These are phyloP conservation scores for Psococerastis gibbosa DNA, from an alignment of 2,888 invertebrate genomes.

Conservation along the genomic window DNA sequence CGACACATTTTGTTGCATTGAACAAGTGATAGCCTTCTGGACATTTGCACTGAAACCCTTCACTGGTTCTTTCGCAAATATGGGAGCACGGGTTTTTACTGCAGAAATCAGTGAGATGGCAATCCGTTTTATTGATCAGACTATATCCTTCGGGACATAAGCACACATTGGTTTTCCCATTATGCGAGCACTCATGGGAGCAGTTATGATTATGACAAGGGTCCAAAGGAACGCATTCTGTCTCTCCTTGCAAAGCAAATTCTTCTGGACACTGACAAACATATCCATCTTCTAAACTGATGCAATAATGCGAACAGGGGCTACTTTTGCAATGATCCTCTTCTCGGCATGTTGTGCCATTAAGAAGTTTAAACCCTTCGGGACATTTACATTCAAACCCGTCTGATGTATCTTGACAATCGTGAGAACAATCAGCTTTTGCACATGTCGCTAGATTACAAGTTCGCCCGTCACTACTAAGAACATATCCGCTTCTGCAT, in stretches of 20 bases:
- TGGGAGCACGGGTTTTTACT: constrained; percentile 33
- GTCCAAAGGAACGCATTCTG: neutral
- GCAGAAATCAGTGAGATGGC: constrained; percentile 36
- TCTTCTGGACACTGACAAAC: constrained; percentile 18
- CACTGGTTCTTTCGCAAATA: constrained; percentile 36
- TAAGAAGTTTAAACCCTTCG: constrained; percentile 25
- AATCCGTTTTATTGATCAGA: constrained; percentile 27
- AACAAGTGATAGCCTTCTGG: constrained; percentile 20
- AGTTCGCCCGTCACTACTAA: constrained; percentile 26
- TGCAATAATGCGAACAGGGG: constrained; percentile 36
- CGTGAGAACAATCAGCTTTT: constrained; percentile 25
- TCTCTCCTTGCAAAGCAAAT: constrained; percentile 21
- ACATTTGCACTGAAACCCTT: constrained; percentile 22
- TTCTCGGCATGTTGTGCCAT: constrained; percentile 36
- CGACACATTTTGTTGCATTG: constrained; percentile 23
- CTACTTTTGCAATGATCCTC: constrained; percentile 33
- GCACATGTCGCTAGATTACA: constrained; percentile 22
- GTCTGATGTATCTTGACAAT: constrained; percentile 33
- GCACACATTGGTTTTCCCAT: constrained; percentile 21
- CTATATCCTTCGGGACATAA: constrained; percentile 26
- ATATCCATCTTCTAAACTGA: constrained; percentile 33
- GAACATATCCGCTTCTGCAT: constrained; percentile 33
- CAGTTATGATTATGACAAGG: neutral
- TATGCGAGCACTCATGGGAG: constrained; percentile 24
- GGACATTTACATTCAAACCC: constrained; percentile 33